Base-by-base conservation (phyloP, 2,888 invertebrate genomes). In the Rapana venosa region DNA sequence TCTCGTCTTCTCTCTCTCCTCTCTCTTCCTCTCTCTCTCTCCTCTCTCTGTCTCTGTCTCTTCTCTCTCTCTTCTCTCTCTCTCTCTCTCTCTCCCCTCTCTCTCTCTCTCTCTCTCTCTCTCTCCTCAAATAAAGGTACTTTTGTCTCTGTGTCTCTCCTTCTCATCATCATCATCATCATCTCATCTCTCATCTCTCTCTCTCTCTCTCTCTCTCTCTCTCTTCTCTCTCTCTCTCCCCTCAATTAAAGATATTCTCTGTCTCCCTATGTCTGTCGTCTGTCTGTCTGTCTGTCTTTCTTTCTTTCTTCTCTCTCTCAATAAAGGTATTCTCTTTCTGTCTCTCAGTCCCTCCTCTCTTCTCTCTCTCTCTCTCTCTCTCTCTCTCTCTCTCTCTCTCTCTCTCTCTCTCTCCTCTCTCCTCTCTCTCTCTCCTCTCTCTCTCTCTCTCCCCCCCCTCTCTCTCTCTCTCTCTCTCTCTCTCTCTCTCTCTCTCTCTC, bases 231-330 rank as follows among this genome's bases (percentile, higher is more conserved):
- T 85, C 35, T 22, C 47, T 85, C 85, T 85, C 47, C 36, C 81
- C n/a, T 2, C 81, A n/a, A n/a, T n/a, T n/a, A n/a, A n/a, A n/a
- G n/a, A n/a, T n/a, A n/a, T 15, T 81, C 17, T 36, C 36, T 81
- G 36, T 36, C 36, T 35, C 5, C 17, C 32, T 36, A 8, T 85
- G 22, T 85, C 47, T 47, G 35, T 85, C 85, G 35, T 47, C 47
- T 85, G 36, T 85, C 47, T 47, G 22, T 85, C 85, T 85, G 35
- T 47, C 47, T 85, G 35, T 85, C 47, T 47, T 22, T 85, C 85
- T 85, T 22, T 47, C 47, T 85, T 6, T 85, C 47, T 47, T 74
- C n/a, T 74, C 74, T 74, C 26, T 74, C 22, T 74, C 74, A 22
- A 26, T 70, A 13, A 5, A 17, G 11, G 5, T 70, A 13, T 17